These are phyloP conservation scores for Sparus aurata DNA, from an alignment of 2,797 vertebrate species.

Conservation along the genomic window DNA sequence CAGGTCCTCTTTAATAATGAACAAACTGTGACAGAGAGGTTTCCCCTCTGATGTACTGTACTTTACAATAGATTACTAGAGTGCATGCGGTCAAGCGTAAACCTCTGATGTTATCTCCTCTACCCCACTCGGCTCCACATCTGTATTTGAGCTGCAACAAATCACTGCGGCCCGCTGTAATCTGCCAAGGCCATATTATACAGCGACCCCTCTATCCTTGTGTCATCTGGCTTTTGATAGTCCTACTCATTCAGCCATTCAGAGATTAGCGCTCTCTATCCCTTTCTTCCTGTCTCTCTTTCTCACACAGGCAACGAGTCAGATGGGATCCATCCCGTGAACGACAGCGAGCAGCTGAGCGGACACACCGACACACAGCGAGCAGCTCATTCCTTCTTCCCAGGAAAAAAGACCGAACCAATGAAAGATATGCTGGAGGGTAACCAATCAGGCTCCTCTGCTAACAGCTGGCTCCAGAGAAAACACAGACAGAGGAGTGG, in stretches of 20 bases:
- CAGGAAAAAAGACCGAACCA: conserved; percentile 66
- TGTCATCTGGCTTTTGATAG: conserved; percentile 71
- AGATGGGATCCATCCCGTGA: conserved; percentile 58
- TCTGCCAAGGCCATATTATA: conserved; percentile 63
- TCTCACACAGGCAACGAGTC: conserved; percentile 56
- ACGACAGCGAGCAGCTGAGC: conserved; percentile 64
- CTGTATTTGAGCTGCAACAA: conserved; percentile 67
- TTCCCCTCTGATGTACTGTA: conserved; percentile 31
- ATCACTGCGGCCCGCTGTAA: conserved; percentile 63
- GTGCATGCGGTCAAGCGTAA: conserved; percentile 53
- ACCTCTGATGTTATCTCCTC: conserved; percentile 54
- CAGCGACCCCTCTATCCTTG: conserved; percentile 49
- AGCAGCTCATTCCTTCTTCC: conserved; percentile 55
- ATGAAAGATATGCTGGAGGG: conserved; percentile 63
- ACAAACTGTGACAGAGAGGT: conserved; percentile 27
- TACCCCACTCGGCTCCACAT: conserved; percentile 56
- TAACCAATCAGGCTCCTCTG: conserved; percentile 68
- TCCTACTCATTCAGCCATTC: conserved; percentile 63
- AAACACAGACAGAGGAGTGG: conserved; percentile 65
- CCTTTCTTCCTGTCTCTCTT: conserved; percentile 59
- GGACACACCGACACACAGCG: conserved; percentile 49
- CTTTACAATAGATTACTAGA: conserved; percentile 65
- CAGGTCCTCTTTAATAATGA: conserved; percentile 33
- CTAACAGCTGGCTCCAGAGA: conserved; percentile 77
- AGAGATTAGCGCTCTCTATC: conserved; percentile 67